Conservation (phyloP, 2,888 invertebrate genomes). For the Phortica magna region DNA sequence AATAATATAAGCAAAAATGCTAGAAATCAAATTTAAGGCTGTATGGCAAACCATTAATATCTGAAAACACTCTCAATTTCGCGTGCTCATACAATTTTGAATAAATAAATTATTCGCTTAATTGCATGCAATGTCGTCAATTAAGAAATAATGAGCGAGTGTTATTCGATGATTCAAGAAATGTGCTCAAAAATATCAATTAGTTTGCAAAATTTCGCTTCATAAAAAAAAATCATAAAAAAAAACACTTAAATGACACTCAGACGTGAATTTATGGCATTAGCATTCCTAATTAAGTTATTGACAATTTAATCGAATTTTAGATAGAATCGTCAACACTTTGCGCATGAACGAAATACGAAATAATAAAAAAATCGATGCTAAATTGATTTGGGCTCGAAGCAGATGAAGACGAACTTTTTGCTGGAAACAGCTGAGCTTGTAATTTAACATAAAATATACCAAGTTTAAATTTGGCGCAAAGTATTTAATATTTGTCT, state of each 20-base stretch:
- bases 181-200: too few species aligned
- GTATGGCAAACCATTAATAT: not conserved
- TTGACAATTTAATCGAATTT: conserved; percentile 3
- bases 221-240: not conserved
- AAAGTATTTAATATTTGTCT: too few species aligned
- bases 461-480: too few species aligned
- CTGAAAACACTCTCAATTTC: not conserved
- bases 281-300: conserved; percentile 5
- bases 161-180: not conserved
- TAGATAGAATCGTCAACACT: not conserved
- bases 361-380: not conserved
- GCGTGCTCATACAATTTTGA: not conserved
- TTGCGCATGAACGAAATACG: not conserved
- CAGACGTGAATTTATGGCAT: not conserved
- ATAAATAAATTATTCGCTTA: conserved; percentile 6
- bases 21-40: not conserved
- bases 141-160: conserved; percentile 1
- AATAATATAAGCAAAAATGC: not conserved
- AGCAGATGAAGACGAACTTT: too few species aligned
- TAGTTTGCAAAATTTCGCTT: not conserved
- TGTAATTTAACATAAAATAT: too few species aligned
- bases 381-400: not conserved
- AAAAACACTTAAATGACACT: not conserved
- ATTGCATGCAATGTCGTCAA: not conserved
- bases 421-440: too few species aligned